Base-by-base conservation (phyloP, 2,888 invertebrate species). In the Cenopis cana region DNA sequence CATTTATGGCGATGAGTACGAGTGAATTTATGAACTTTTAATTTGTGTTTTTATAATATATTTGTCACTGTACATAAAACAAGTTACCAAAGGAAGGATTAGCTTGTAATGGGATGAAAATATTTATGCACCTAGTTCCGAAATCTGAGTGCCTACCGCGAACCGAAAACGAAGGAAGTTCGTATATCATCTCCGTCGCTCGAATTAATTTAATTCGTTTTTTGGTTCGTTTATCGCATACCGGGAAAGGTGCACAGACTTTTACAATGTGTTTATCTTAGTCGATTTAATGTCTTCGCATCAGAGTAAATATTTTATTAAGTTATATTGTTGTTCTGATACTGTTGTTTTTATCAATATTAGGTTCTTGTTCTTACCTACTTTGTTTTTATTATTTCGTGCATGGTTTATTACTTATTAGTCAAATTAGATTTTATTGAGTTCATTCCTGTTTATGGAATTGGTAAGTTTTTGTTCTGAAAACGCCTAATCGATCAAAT, bases 71-170 rank as follows among this genome's bases (percentile, higher is more conserved):
- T 61, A 57, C 24, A 33, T 5, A 46, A 60, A n/a, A 12, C 29
- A 18, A 59, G 65, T 70, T 66, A 70, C 70, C 70, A 70, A 70
- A 70, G 69, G 59, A 46, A 59, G n/a, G 52, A n/a, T n/a, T 41
- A 10, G 18, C 54, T 64, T 29, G 29, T 46, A 46, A 46, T 46
- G n/a, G 14, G n/a, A n/a, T 6, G n/a, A 8, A 46, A 46, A 46
- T 46, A 8, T 46, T 12, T 46, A 12, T 46, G n/a, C 24, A 24
- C 24, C n/a, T n/a, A n/a, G n/a, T n/a, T n/a, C n/a, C n/a, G n/a
- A n/a, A n/a, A n/a, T n/a, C n/a, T n/a, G n/a, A n/a, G n/a, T n/a
- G n/a, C n/a, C n/a, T n/a, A n/a, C n/a, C n/a, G n/a, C n/a, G n/a
- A n/a, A n/a, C n/a, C n/a, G n/a, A n/a, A n/a, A n/a, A n/a, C n/a